Base-by-base conservation (phyloP, 1,140 invertebrate genomes). In the Semibalanus balanoides region DNA sequence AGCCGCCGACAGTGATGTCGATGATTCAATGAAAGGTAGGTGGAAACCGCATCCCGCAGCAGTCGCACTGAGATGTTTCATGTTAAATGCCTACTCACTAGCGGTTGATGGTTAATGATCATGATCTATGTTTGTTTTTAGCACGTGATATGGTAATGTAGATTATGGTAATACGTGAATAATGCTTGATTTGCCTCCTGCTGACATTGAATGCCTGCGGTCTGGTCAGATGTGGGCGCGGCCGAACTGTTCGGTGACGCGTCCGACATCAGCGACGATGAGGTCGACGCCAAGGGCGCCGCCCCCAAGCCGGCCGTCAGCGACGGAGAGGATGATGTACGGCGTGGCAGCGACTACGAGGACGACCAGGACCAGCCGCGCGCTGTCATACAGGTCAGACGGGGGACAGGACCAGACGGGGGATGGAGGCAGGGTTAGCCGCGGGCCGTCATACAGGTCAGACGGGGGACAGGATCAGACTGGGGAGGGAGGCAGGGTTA, bases 221-320 rank as follows among this genome's bases (percentile, higher is more conserved):
- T 64, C 7, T 64, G 22, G 9, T 64, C 51, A 64, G 51, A 72
- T 30, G 77, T 78, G 40, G 74, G 28, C 29, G 92, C 92, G 14
- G 89, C 91, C 78, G 93, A 93, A 70, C 85, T 98, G 30, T 97
- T 97, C 85, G 95, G 95, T 70, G 94, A 95, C 85, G 94, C 93
- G 31, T 93, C 92, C 80, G 94, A 96, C 82, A 96, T 96, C 29
- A 96, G 93, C 83, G 84, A 85, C 28, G 84, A 81, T 43, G 81
- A 79, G 30, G 79, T 78, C 3, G 78, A 77, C 7, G n/a, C 64
- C 29, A 35, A 69, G 29, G 27, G 31, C 30, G 29, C 22, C 64
- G 30, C 29, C 31, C 22, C 43, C 75, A 28, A 75, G 74, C 11
- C 31, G 74, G 35, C 76, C 76, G 43, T 40, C 3, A 73, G 74